These are phyloP conservation scores for Emys orbicularis DNA, from an alignment of 2,797 vertebrate species.

Conservation along the genomic window DNA sequence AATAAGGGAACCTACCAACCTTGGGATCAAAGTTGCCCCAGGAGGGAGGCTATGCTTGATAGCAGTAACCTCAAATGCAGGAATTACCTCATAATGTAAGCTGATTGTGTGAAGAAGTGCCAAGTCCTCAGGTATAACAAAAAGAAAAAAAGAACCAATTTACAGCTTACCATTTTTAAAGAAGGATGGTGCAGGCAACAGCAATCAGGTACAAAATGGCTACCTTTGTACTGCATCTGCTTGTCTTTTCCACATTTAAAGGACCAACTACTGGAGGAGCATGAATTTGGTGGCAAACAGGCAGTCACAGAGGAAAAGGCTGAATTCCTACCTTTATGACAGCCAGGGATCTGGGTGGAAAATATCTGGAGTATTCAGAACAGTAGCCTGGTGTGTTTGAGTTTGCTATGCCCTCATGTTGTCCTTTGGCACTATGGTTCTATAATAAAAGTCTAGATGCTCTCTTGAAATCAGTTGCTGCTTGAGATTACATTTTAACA, in stretches of 20 bases:
- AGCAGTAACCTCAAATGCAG: background rate
- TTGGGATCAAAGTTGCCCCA: no score
- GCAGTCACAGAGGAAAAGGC: no score
- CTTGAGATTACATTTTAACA: background rate
- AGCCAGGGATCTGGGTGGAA: no score
- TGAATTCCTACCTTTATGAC: background rate
- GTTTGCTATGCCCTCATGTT: background rate
- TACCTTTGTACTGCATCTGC: background rate
- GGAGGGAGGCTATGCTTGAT: background rate
- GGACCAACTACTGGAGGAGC: no score
- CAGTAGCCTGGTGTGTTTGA: background rate
- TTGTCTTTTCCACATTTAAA: no score
- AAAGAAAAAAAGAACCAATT: background rate
- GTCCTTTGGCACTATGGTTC: background rate
- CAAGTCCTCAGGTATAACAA: background rate
- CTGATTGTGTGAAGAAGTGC: background rate
- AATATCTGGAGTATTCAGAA: no score
- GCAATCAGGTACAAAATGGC: background rate
- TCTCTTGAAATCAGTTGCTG: background rate
- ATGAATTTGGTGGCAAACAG: no score
- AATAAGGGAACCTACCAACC: no score
- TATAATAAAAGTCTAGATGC: background rate
- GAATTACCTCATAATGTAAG: background rate
- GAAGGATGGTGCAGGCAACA: background rate
- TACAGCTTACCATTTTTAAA: background rate